Base-by-base conservation (phyloP, 2,797 vertebrate genomes). In the Euthynnus affinis region DNA sequence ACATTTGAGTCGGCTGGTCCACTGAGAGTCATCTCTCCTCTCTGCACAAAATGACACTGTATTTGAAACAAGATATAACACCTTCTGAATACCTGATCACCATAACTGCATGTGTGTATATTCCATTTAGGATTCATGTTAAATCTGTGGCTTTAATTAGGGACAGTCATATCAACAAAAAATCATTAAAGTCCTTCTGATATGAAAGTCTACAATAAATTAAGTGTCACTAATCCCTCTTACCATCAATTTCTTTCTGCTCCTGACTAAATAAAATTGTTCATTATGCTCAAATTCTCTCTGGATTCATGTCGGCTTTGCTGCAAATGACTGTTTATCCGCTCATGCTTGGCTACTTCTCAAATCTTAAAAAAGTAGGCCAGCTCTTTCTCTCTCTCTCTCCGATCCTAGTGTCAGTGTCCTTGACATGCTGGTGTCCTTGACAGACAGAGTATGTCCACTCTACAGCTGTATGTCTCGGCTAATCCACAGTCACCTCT, bases 401-500 rank as follows among this genome's bases (percentile, higher is more conserved):
- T 81, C 63, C 40, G 0, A 13, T 52, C 48, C 14, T 4, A n/a
- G 9, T 55, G 61, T 83, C 51, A 29, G 25, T 52, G 59, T 71
- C 32, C 81, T 74, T 74, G 70, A 70, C 75, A 37, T 58, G 71
- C 67, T 4, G 0, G 32, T 62, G 83, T 78, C 87, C 81, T 89
- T 90, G 77, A 82, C 57, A 48, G 67, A 76, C 27, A 57, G 58
- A 58, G 40, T 27, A 49, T 34, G 72, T 83, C 83, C 70, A 46
- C 20, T 40, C 46, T 18, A 40, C 65, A 75, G 82, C 68, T 34
- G 72, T 44, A 53, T 56, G 55, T 69, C 56, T n/a, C 40, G 7
- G 10, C 75, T 87, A 88, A 91, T 93, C 76, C 67, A 27, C 62
- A 22, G 67, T 78, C 82, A 82, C 72, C 77, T 74, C 40, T 75